Base-by-base conservation (phyloP, 1,140 invertebrate species). In the Bombus sylvicola region DNA sequence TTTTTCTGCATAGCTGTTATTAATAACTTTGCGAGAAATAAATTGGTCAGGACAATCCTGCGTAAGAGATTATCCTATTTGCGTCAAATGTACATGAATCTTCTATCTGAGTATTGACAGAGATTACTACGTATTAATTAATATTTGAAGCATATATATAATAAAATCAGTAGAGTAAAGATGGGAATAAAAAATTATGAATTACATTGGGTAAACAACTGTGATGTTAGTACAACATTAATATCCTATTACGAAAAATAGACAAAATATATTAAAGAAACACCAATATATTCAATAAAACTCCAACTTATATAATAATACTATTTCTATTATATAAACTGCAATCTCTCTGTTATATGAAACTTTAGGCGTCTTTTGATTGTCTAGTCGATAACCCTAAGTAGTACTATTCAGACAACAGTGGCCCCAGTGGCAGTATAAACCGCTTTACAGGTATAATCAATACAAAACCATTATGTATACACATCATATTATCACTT, bases 381-480 rank as follows among this genome's bases (percentile, higher is more conserved):
- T 89, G 87, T 81, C 80, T 90, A 81, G 87, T 88, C 66, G 34
- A 89, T 83, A 87, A 62, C 62, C 89, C 83, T 91, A 88, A 69
- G 25, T 81, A 71, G 34, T 79, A 74, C 73, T 82, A 86, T 77
- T 74, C 78, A 69, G 59, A 91, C 71, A 89, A 91, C 87, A 91
- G 89, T 89, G 76, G 87, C 87, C 89, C 69, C 89, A 90, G 89
- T 90, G 89, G 87, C 89, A 82, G 83, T 85, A 88, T 90, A 72
- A 76, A 88, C 82, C 72, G 80, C 80, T 85, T 86, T 82, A 77
- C 68, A 83, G 59, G 88, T 78, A 83, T 41, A 47, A 89, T 83
- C 37, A 57, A 88, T 74, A 79, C n/a, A 43, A 88, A 83, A 90
- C 81, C 87, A 88, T 87, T 75, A 82, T 76, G 15, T 76, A 47